Evolutionary conservation across 2,113 vertebrate genomes (phyloP), one percentile per base, ranked within the genome.

Genomic region (Tautogolabrus adspersus): DNA sequence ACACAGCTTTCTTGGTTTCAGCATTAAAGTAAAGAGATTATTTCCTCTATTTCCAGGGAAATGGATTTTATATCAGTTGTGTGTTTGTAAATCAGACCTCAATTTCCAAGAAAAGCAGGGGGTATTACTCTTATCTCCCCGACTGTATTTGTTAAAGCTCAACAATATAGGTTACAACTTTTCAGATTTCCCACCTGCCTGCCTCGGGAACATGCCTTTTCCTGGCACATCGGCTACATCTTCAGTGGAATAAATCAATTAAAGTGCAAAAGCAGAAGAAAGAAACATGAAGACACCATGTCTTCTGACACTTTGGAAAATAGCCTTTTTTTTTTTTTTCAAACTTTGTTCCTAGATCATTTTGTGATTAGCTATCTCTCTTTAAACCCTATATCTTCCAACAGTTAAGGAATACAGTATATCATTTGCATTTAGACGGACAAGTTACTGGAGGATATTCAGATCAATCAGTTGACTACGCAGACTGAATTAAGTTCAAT

Each of bases 41-140:
- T 89, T 91, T 66, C 85, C 66, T 75, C 87, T 72, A 88, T 89
- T 90, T 88, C 87, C 73, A 85, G 85, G 88, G 82, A 90, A 92
- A 91, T 90, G 67, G 89, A 87, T 92, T 90, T 92, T 74, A 89
- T 91, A 91, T 92, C 90, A 90, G 82, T 68, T 82, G 74, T 87
- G 70, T 90, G 87, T 92, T 91, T 91, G 82, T 91, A 85, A 92
- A 89, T 91, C 87, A 91, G 81, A 85, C 84, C 61, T 81, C 86
- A 52, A 81, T 88, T 93, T 93, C 89, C 85, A 87, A 88, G 88
- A 90, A 49, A 92, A 85, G 77, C 84, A 73, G 84, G 72, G 75
- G 73, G 71, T 84, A 83, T 89, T 88, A 81, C 87, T 86, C 85
- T 90, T 90, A 91, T 93, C 88, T 89, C 83, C 89, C 83, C 87